Evolutionary conservation across 2,113 vertebrate genomes (phyloP).

Genomic region (Panthera uncia): DNA sequence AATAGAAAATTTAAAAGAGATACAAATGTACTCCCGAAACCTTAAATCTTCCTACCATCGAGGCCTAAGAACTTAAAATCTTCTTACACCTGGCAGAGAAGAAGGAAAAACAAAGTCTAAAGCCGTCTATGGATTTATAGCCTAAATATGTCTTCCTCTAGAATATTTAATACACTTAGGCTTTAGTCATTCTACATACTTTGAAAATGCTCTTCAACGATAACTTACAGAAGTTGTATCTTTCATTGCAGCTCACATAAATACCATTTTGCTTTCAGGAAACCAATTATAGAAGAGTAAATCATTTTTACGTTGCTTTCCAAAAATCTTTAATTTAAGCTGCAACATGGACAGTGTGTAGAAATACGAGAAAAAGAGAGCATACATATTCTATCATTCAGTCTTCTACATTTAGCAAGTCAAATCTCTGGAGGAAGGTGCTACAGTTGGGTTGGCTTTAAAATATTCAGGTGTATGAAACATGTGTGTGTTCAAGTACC

Average conservation of each 20-base stretch:
- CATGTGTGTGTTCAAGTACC: not conserved
- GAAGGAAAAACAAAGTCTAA: constrained; percentile 64
- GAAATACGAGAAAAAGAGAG: constrained; percentile 27
- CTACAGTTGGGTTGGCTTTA: not conserved
- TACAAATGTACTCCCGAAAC: constrained; percentile 33
- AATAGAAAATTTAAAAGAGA: constrained; percentile 56
- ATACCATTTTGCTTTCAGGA: constrained; percentile 64
- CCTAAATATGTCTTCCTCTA: constrained; percentile 68
- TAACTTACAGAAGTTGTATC: constrained; percentile 70
- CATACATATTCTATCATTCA: not conserved
- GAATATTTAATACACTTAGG: constrained; percentile 69
- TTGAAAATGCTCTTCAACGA: constrained; percentile 61
- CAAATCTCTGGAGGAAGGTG: not conserved
- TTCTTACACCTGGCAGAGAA: constrained; percentile 62
- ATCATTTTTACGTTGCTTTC: constrained; percentile 70
- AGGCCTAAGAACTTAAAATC: constrained; percentile 55
- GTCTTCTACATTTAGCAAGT: not conserved
- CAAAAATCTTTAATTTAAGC: constrained; percentile 71
- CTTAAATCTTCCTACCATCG: constrained; percentile 37
- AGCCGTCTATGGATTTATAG: constrained; percentile 68
- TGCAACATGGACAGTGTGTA: not conserved
- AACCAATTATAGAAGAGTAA: constrained; percentile 79
- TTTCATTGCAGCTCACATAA: constrained; percentile 72
- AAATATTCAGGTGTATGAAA: not conserved
- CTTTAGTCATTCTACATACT: constrained; percentile 48